These are phyloP conservation scores for Periophthalmus modestus DNA, from an alignment of 2,113 vertebrate genomes.

Conservation along the genomic window DNA sequence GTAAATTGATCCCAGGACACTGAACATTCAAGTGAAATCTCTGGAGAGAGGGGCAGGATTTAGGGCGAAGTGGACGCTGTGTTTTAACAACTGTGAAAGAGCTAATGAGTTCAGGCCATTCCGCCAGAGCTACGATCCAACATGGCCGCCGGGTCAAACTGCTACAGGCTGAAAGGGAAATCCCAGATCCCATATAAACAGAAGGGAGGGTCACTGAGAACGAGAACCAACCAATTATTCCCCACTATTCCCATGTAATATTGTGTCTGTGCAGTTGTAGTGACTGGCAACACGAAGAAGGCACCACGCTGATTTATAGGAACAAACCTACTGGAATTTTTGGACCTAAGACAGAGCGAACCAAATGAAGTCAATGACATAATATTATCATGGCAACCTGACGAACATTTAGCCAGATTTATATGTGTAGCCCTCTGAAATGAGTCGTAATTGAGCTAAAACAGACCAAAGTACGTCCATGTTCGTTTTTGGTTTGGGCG, in stretches of 20 bases:
- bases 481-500: too few species aligned
- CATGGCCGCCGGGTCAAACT: constrained; percentile 42
- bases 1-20: constrained; percentile 27
- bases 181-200: constrained; percentile 39
- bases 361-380: neutral
- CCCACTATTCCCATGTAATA: constrained; percentile 3
- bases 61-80: constrained; percentile 33
- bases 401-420: too few species aligned
- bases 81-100: constrained; percentile 25
- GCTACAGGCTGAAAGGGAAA: constrained; percentile 42
- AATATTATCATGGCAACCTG: neutral
- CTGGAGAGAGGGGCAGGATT: constrained; percentile 56
- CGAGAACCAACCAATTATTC: constrained; percentile 41
- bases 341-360: neutral
- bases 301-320: constrained; percentile 48
- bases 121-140: constrained; percentile 27
- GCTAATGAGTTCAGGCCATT: constrained; percentile 57
- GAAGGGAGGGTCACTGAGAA: constrained; percentile 32
- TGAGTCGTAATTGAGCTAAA: too few species aligned
- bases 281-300: constrained; percentile 36
- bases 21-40: constrained; percentile 51
- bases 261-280: constrained; percentile 15
- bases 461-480: too few species aligned
- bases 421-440: too few species aligned
- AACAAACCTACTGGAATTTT: neutral